Conservation (phyloP, 1,140 invertebrate species). For the Solenopsis invicta region DNA sequence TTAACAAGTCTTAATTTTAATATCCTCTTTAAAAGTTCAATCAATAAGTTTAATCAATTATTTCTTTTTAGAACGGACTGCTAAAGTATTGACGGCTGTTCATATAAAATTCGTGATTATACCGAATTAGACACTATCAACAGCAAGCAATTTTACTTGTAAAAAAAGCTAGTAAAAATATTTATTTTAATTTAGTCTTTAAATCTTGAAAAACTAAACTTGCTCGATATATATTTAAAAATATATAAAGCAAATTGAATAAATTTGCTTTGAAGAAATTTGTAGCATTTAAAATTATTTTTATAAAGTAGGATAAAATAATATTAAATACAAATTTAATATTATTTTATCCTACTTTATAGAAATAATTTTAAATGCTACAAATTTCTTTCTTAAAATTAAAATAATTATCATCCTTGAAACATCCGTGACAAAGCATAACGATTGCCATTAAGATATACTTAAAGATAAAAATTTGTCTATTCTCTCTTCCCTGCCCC, state of each 20-base stretch:
- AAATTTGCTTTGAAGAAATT: background rate
- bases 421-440: background rate
- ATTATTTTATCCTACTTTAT: background rate
- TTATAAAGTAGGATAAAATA: background rate
- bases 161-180: slow-evolving; percentile 5
- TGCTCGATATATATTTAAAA: background rate
- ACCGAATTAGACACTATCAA: background rate
- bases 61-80: background rate
- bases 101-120: background rate
- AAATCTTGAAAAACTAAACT: background rate
- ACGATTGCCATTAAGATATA: background rate
- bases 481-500: no score
- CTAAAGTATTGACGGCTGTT: background rate
- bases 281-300: background rate
- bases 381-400: slow-evolving; percentile 1
- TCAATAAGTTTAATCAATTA: background rate
- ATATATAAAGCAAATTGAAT: background rate
- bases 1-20: slow-evolving; percentile 7
- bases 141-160: background rate
- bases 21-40: background rate
- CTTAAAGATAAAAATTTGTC: slow-evolving; percentile 75
- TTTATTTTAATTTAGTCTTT: background rate
- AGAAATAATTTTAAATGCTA: background rate
- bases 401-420: background rate
- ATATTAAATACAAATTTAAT: background rate